phyloP scores from a whole-genome alignment of 2,888 invertebrate genomes.

The Coleophora deauratella region DNA sequence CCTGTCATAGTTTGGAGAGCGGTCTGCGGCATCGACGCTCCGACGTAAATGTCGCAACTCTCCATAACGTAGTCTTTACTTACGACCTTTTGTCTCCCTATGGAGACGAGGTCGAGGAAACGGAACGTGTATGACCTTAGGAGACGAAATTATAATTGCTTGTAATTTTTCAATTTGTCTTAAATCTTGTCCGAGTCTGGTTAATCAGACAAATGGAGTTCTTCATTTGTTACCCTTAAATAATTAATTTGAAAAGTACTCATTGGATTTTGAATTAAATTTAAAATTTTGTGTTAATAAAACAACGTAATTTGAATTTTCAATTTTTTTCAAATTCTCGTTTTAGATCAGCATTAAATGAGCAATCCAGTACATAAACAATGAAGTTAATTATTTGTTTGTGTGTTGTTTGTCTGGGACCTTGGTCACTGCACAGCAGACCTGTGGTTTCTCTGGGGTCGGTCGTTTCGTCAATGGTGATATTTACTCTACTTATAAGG shows the following conservation, averaged over 20 bases:
- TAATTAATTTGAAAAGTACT: no score
- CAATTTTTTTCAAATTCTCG: no score
- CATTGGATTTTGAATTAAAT: no score
- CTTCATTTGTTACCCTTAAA: no score
- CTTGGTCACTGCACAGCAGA: constrained; percentile 64
- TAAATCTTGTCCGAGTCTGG: constrained; percentile 26
- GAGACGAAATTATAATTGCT: constrained; percentile 60
- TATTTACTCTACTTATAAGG: not conserved
- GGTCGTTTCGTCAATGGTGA: constrained; percentile 39
- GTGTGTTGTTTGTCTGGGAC: constrained; percentile 41
- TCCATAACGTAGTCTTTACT: constrained; percentile 22
- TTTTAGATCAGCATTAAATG: no score
- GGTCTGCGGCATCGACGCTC: constrained; percentile 22
- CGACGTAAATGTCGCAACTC: constrained; percentile 38
- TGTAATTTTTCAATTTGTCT: constrained; percentile 18
- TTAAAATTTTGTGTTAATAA: no score
- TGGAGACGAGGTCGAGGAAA: constrained; percentile 47
- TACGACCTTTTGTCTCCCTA: constrained; percentile 33
- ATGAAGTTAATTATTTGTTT: constrained; percentile 22
- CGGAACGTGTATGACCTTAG: constrained; percentile 60
- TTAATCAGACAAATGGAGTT: no score
- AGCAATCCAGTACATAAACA: no score
- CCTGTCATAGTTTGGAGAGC: constrained; percentile 64
- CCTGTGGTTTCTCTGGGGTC: constrained; percentile 61
- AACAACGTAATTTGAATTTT: no score